phyloP scores from a whole-genome alignment of 35 echinoderm and acorn worm species.

The Stichopus chloronotus region DNA sequence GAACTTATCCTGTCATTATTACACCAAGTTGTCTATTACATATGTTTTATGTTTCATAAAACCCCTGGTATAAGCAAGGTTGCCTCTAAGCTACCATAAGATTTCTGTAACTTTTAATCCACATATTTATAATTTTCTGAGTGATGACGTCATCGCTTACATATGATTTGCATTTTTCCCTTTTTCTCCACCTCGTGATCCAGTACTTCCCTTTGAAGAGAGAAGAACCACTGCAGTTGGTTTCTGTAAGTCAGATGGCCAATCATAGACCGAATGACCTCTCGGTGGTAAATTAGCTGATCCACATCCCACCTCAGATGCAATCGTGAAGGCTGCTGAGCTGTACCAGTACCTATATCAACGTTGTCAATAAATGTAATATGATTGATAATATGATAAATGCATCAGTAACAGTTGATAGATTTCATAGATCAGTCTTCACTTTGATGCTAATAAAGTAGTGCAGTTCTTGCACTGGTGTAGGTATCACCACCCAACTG shows the following conservation, averaged over 20 bases:
- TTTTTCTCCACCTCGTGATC: slow-evolving; percentile 11
- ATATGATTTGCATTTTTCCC: slow-evolving; percentile 1
- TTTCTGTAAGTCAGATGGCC: slow-evolving; percentile 62
- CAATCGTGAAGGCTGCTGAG: slow-evolving; percentile 64
- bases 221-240: slow-evolving; percentile 63
- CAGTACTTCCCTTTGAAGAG: slow-evolving; percentile 31
- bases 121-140: neutral
- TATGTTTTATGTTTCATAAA: neutral
- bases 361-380: neutral
- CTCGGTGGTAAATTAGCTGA: slow-evolving; percentile 62
- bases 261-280: slow-evolving; percentile 64
- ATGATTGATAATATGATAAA: neutral
- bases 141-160: slow-evolving; percentile 20
- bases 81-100: neutral
- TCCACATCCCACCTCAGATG: slow-evolving; percentile 64
- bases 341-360: slow-evolving; percentile 73
- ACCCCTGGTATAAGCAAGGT: neutral
- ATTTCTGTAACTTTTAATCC: neutral
- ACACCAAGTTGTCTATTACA: too few relatives aligned
- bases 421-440: too few relatives aligned
- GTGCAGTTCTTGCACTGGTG: too few relatives aligned
- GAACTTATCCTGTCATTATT: too few relatives aligned
- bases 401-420: too few relatives aligned
- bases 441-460: too few relatives aligned
- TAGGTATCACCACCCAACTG: too few relatives aligned